Evolutionary conservation across 2,113 vertebrate species (phyloP).

Genomic region (Crotalus viridis): DNA sequence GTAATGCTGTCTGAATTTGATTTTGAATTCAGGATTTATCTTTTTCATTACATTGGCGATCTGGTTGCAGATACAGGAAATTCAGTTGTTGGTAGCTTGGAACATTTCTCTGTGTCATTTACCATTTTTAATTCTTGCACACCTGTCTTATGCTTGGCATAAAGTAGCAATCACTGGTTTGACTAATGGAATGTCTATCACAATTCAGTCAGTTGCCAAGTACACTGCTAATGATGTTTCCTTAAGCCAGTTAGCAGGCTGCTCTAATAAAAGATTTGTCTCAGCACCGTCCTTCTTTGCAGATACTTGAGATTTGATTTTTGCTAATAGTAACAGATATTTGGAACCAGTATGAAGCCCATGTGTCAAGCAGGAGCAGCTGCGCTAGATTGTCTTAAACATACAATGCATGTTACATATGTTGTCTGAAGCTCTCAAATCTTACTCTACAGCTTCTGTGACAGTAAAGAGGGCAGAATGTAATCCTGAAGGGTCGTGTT

Average conservation of each 20-base stretch:
- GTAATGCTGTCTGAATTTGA: background rate
- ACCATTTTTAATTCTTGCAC: background rate
- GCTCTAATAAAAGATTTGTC: background rate
- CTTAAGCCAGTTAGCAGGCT: background rate
- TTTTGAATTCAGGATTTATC: background rate
- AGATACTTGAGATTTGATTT: background rate
- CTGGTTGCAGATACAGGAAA: background rate
- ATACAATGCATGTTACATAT: background rate
- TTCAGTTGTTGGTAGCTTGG: background rate
- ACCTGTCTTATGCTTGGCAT: background rate
- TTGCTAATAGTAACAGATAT: background rate
- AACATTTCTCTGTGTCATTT: background rate
- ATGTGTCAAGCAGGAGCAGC: background rate
- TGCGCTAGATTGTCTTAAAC: background rate
- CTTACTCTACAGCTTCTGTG: background rate
- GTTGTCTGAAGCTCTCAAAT: background rate
- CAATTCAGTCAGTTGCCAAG: background rate
- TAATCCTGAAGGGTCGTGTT: background rate
- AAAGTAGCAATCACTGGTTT: background rate
- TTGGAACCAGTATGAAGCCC: background rate
- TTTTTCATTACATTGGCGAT: background rate
- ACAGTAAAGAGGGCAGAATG: background rate
- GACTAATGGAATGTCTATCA: background rate
- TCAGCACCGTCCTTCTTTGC: background rate
- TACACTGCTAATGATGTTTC: background rate